Evolutionary conservation across 2,113 vertebrate species (phyloP).

Genomic region (Otocyon megalotis): DNA sequence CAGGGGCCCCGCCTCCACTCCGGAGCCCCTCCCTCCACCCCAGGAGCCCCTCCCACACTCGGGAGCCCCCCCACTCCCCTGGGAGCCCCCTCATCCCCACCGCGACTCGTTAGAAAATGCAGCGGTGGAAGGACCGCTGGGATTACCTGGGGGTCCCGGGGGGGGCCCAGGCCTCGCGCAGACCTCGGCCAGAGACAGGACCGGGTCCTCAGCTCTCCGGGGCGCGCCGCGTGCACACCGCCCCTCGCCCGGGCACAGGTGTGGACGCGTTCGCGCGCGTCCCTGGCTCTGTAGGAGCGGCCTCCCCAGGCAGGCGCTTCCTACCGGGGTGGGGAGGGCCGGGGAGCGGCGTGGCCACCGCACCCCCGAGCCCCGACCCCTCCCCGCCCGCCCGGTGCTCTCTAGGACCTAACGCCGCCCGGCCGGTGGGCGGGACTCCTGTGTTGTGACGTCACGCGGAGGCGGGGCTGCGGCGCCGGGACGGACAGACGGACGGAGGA

Average conservation of each 20-base stretch:
- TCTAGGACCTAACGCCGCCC: constrained; percentile 55
- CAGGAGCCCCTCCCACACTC: too few relatives aligned
- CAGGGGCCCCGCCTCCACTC: too few relatives aligned
- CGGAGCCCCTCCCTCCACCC: too few relatives aligned
- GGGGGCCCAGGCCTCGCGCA: not conserved
- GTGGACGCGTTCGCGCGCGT: not conserved
- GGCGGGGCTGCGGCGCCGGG: not conserved
- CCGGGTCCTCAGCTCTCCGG: not conserved
- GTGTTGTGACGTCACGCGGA: constrained; percentile 65
- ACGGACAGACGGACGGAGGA: not conserved
- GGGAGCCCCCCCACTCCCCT: too few relatives aligned
- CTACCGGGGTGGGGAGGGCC: not conserved
- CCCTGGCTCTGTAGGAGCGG: not conserved
- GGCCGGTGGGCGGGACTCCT: not conserved
- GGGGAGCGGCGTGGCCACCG: not conserved
- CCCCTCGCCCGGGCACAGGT: not conserved
- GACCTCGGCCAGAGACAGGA: not conserved
- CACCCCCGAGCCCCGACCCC: fast-evolving
- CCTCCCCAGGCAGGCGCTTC: too few relatives aligned
- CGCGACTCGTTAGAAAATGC: not conserved
- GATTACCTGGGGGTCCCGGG: not conserved
- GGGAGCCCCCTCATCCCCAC: too few relatives aligned
- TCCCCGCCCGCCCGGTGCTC: fast-evolving
- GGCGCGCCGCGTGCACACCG: not conserved
- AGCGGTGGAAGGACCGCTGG: not conserved